A percentile compares a stretch with the other conserved stretches of the same genome.
phyloP scores from a whole-genome alignment of 2,113 vertebrate genomes.

The Crypturellus undulatus region DNA sequence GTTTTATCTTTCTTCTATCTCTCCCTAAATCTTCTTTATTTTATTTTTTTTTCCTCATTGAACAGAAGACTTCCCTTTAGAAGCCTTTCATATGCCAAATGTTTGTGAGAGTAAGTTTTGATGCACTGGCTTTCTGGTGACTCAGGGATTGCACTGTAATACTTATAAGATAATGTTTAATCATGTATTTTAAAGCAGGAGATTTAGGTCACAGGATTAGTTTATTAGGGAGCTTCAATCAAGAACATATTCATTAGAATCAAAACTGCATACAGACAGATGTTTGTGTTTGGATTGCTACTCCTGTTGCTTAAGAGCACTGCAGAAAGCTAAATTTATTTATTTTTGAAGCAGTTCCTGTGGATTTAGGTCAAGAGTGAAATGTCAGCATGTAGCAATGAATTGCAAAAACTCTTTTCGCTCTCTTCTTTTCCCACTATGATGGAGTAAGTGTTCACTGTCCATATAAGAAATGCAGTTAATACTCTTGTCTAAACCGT shows the following conservation, averaged over 20 bases:
- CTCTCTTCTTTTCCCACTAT: accelerated
- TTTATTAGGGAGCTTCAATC: slow-evolving; percentile 61
- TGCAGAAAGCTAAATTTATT: not conserved
- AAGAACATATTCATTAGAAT: slow-evolving; percentile 45
- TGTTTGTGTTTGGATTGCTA: not conserved
- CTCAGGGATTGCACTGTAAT: slow-evolving; percentile 19
- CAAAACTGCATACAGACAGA: not conserved
- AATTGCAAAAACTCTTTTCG: not conserved
- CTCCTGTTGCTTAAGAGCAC: not conserved
- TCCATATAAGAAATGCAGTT: not conserved
- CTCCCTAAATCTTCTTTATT: not conserved
- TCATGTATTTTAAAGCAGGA: slow-evolving; percentile 49
- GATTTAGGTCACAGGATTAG: slow-evolving; percentile 69
- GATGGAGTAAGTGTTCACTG: accelerated
- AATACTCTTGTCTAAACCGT: not conserved
- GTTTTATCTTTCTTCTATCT: not conserved
- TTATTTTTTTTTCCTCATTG: not conserved
- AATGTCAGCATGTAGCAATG: not conserved
- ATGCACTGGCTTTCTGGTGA: not conserved
- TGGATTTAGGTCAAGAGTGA: not conserved
- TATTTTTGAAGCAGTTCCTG: not conserved
- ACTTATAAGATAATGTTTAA: slow-evolving; percentile 56
- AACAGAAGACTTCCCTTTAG: not conserved
- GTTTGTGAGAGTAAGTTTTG: not conserved
- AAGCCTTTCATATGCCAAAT: not conserved